Evolutionary conservation across 2,888 invertebrate genomes (phyloP), one percentile per base, ranked within the genome.

Genomic region (Drosophila ustulata): DNA sequence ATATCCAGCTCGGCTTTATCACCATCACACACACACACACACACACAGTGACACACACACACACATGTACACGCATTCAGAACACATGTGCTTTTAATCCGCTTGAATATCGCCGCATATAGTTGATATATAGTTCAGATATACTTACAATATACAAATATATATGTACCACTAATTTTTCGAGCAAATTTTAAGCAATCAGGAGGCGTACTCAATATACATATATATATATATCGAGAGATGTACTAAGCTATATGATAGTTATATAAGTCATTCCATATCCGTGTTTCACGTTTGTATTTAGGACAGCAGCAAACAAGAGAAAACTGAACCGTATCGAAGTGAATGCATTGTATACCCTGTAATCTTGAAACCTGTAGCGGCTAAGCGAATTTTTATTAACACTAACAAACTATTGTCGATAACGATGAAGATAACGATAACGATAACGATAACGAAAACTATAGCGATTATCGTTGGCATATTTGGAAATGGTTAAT

Each of bases 181-280:
- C 88, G 88, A 83, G 86, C 83, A 83, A 83, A 80, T 83, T 83
- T 83, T 80, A 88, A 83, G 82, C 82, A 83, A 83, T 83, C 82
- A 85, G 82, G 66, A 85, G 64, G 78, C 76, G 70, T 77, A 88
- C 71, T 71, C 71, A 56, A 71, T 59, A 56, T 45, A 76, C 13
- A 61, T 32, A 77, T 55, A 65, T 28, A 63, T 18, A 37, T 37
- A 30, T 51, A 61, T 11, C 50, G 25, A 57, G 45, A 52, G 50
- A 57, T 49, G 58, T 30, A 62, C 51, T 65, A 75, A 59, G 55
- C 55, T 58, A 66, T 59, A 57, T 53, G 53, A 57, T 73, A 73
- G 61, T 50, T 43, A 13, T 41, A 34, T 74, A 78, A 78, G 75
- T 43, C 78, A 70, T 74, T 78, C 76, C 76, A 76, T 78, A 78